Conservation (phyloP, 2,797 vertebrate genomes). For the Hemitrygon akajei region DNA sequence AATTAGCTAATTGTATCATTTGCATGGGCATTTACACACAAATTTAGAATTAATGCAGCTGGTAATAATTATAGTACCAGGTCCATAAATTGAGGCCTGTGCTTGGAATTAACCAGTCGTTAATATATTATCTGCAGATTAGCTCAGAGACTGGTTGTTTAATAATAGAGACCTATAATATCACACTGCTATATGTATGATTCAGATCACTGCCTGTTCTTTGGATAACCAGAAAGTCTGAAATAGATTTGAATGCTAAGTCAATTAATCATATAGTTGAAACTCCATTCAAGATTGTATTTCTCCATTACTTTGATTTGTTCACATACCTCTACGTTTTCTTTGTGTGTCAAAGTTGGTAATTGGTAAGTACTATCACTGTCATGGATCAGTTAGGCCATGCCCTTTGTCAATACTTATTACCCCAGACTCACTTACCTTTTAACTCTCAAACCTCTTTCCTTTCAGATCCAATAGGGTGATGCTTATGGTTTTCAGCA, state of each 20-base stretch:
- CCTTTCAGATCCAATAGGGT: not conserved
- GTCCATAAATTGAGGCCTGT: not conserved
- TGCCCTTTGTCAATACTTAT: not conserved
- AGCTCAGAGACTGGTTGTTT: not conserved
- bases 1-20: slow-evolving; percentile 29
- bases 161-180: not conserved
- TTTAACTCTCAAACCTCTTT: not conserved
- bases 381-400: too few species aligned
- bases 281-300: not conserved
- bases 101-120: not conserved
- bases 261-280: not conserved
- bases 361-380: too few species aligned
- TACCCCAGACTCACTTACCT: not conserved
- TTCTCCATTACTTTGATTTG: not conserved
- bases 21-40: not conserved
- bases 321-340: not conserved
- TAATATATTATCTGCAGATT: not conserved
- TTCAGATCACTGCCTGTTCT: too few species aligned
- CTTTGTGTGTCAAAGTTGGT: not conserved
- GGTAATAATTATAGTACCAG: slow-evolving; percentile 6
- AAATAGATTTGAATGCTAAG: not conserved
- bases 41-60: slow-evolving; percentile 29
- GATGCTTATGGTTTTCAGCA: not conserved
- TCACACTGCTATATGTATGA: not conserved
- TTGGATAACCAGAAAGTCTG: not conserved